phyloP scores from a whole-genome alignment of 2,113 vertebrate genomes.

The Malurus elegans region DNA sequence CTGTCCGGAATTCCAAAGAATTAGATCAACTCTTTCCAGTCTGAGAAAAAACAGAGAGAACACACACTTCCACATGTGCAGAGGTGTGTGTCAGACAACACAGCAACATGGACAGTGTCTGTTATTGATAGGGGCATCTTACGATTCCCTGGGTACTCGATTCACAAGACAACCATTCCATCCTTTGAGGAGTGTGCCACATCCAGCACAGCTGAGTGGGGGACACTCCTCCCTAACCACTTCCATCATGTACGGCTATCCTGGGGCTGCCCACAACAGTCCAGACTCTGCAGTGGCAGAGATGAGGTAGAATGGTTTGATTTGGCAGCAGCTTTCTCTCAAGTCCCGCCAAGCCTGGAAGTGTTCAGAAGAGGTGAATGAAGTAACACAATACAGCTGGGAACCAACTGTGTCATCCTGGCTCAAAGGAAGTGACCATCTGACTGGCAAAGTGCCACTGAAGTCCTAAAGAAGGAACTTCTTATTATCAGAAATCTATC shows the following conservation, averaged over 20 bases:
- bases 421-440: background rate
- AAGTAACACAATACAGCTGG: background rate
- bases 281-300: background rate
- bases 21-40: background rate
- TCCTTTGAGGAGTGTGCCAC: rapidly evolving
- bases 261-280: rapidly evolving
- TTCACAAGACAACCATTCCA: rapidly evolving
- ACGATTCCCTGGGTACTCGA: rapidly evolving
- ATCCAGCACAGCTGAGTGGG: background rate
- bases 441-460: background rate
- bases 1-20: background rate
- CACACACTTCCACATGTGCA: rapidly evolving
- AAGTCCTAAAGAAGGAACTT: background rate
- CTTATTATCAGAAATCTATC: background rate
- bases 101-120: background rate
- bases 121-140: rapidly evolving
- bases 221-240: background rate
- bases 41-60: background rate
- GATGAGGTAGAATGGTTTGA: background rate
- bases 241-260: rapidly evolving
- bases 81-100: background rate
- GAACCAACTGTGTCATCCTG: background rate
- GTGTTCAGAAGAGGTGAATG: background rate
- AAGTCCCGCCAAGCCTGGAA: background rate
- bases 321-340: background rate